Evolutionary conservation across 2,797 vertebrate species (phyloP), one percentile per base, ranked within the genome.

Genomic region (Podarcis siculus): DNA sequence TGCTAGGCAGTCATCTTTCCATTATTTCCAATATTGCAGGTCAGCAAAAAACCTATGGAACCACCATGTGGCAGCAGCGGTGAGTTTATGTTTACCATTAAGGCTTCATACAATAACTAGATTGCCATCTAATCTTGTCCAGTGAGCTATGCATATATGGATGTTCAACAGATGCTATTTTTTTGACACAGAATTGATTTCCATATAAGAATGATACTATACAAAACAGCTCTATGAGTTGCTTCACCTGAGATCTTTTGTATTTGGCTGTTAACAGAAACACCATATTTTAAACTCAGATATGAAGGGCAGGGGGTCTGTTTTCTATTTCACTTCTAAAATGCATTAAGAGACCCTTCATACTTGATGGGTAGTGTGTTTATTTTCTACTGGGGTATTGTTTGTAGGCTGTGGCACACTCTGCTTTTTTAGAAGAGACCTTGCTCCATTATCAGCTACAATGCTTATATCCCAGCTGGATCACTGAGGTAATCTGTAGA

Each of bases 11-110:
- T 64, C 13, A 21, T 71, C 55, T 77, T 13, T 86, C 42, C 39
- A 78, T 77, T 72, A 32, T 82, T 8, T 19, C 27, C 35, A 69
- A 86, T 86, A 49, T 89, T 89, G 64, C 37, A 89, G 88, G 64
- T 78, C 88, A 72, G 79, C 35, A 39, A 82, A 86, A 89, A 82
- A 72, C 3, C 84, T 89, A 55, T 89, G 84, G 84, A 89, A 78
- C 21, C 88, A 89, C 9, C 72, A 86, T 42, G 79, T 21, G 23
- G 84, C 79, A 30, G 79, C 86, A 45, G 73, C 35, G 5, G 88
- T 89, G 37, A 82, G 88, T 69, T 73, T 69, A 55, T 67, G 1
- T 35, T 73, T 32, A 12, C 1, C 0, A 76, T 45, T 42, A 25
- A 25, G 21, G 37, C 21, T 75, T 75, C 72, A 32, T 37, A 76